These are phyloP conservation scores for Enoplosus armatus DNA, from an alignment of 2,797 vertebrate species.

Conservation along the genomic window DNA sequence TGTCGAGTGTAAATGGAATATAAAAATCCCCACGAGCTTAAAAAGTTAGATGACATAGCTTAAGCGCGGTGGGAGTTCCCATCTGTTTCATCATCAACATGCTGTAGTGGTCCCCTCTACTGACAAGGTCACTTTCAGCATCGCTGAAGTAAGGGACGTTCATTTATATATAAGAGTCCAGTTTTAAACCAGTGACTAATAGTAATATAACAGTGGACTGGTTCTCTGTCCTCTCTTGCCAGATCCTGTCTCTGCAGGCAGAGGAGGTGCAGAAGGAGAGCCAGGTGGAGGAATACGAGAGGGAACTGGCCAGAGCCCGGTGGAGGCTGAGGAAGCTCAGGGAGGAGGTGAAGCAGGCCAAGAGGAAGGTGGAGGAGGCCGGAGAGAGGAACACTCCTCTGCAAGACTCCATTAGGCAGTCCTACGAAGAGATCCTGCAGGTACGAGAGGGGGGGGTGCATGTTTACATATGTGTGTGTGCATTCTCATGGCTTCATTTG, in stretches of 20 bases:
- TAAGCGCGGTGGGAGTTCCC: too few relatives aligned
- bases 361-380: conserved; percentile 73
- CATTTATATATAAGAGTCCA: too few relatives aligned
- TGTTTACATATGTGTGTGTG: background rate
- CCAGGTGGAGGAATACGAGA: conserved; percentile 90
- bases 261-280: conserved; percentile 91
- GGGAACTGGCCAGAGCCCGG: conserved; percentile 89
- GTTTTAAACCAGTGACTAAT: too few relatives aligned
- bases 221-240: conserved; percentile 4
- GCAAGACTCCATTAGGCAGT: conserved; percentile 80
- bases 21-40: too few relatives aligned
- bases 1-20: too few relatives aligned
- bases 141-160: too few relatives aligned
- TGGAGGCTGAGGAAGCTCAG: conserved; percentile 89
- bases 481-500: background rate
- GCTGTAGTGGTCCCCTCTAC: too few relatives aligned
- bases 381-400: conserved; percentile 75
- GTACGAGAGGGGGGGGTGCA: conserved; percentile 23
- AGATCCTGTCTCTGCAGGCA: conserved; percentile 91
- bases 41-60: too few relatives aligned
- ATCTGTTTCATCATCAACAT: too few relatives aligned
- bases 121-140: too few relatives aligned
- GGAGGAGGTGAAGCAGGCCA: conserved; percentile 89
- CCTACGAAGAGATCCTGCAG: conserved; percentile 82
- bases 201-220: background rate